phyloP scores from a whole-genome alignment of 1,140 invertebrate genomes.

The Phymorhynchus buccinoides region DNA sequence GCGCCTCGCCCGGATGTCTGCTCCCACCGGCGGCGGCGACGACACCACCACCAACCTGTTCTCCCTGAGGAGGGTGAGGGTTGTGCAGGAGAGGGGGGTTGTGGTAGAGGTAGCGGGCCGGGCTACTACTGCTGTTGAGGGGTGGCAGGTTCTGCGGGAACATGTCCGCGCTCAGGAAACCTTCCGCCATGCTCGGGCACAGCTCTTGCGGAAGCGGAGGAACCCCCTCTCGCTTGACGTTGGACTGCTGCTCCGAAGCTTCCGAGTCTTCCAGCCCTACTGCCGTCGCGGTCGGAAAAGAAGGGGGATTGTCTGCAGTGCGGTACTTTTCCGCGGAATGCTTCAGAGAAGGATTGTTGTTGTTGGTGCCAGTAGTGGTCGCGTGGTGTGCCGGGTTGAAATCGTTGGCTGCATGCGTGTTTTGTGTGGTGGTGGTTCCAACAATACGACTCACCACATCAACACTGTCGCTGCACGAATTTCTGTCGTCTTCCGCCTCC shows the following conservation, averaged over 20 bases:
- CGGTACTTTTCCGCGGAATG: background rate
- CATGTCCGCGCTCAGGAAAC: background rate
- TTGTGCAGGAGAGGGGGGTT: background rate
- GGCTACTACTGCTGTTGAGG: background rate
- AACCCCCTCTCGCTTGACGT: background rate
- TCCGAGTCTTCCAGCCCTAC: background rate
- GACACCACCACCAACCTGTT: background rate
- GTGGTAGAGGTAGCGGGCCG: background rate
- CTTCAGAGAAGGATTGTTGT: background rate
- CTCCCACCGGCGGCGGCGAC: no score
- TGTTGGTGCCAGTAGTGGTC: no score
- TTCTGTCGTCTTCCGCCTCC: background rate
- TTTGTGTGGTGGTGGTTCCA: no score
- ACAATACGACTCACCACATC: no score
- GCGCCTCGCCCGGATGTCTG: background rate
- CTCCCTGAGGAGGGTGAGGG: background rate
- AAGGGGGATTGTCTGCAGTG: background rate
- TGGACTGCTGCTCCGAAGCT: background rate
- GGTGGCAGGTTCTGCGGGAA: background rate
- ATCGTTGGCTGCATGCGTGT: no score
- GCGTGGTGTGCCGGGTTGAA: background rate
- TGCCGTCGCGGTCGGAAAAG: background rate
- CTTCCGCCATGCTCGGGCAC: background rate
- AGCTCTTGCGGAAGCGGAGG: background rate
- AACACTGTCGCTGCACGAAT: background rate